Evolutionary conservation across 2,113 vertebrate genomes (phyloP), one percentile per base, ranked within the genome.

Genomic region (Eretmochelys imbricata): DNA sequence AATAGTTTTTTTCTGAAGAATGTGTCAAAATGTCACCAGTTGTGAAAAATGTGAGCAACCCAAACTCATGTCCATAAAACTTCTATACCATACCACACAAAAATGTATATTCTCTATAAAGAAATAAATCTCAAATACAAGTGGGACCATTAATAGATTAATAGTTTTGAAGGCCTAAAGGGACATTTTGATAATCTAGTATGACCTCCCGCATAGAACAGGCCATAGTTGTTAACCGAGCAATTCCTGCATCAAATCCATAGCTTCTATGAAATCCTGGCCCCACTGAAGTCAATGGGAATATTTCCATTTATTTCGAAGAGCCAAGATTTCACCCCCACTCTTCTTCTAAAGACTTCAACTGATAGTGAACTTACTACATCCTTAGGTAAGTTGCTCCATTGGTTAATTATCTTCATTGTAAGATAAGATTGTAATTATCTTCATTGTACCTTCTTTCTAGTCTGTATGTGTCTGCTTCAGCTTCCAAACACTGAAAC

Each of bases 1-100:
- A 19, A 69, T 8, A 69, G 16, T 11, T 6, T 80, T 80, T 42
- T 72, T 57, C 38, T 27, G 16, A 29, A 82, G 14, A 31, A 57
- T 94, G 51, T 1, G 49, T 29, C 10, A 42, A 89, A 82, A 90
- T 57, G 46, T 89, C 14, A 87, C 51, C 2, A n/a, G 1, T 0
- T 0, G 2, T 84, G 76, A 92, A 84, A 8, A 13, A 89, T 0
- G 0, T 19, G 78, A 46, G 12, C 2, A 0, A 76, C 78, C n/a
- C 9, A 93, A 48, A 1, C 12, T 87, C 53, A 42, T 24, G 19
- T 75, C 62, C 14, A 65, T 65, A 35, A 35, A n/a, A 69, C 62
- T 16, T 25, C 65, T 76, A 46, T 6, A 29, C 85, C 93, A 95
- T 6, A 25, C 38, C 38, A 46, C 12, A 1, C 69, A 35, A 62